Evolutionary conservation across 1,140 invertebrate species (phyloP), one percentile per base, ranked within the genome.

Genomic region (Stegodyphus mimosarum): DNA sequence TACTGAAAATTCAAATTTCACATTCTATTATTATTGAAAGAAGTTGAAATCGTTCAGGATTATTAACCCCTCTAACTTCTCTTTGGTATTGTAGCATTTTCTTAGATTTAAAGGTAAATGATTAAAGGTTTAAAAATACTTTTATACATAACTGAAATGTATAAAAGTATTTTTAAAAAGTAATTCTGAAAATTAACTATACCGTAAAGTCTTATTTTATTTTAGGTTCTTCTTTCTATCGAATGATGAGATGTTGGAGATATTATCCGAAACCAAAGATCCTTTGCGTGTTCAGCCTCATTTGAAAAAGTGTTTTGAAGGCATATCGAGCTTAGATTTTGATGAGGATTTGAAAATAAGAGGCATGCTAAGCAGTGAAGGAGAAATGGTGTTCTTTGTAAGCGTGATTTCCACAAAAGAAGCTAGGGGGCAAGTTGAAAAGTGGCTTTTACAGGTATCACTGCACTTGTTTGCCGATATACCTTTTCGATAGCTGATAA

Each of bases 171-270:
- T 33, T 33, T 33, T 33, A 33, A 33, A 33, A 33, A 33, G 33
- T 33, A 33, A 33, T 33, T 1, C 33, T 33, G 3, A 33, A 33
- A 33, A 33, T 33, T 3, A 33, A 33, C 3, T 33, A 33, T 33
- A 1, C 3, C 33, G 3, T 33, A 33, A 60, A 60, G 9, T 5
- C 1, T 10, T 60, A 60, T 60, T 60, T 15, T 15, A 60, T 60
- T 70, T 88, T 50, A 93, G 97, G 89, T 97, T 99, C 89, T 98
- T 98, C 91, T 99, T 98, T 89, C 91, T 99, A 60, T 98, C 97
- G 7, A 98, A 98, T 89, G 96, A 98, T 88, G 97, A 98, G 91
- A 95, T 99, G 93, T 91, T 98, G 48, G 96, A 98, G 91, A 98
- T 99, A 89, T 91, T 99, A 66, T 97, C 96, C 0, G 96, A 98